phyloP scores from a whole-genome alignment of 2,113 vertebrate genomes.

The Galbula dea region DNA sequence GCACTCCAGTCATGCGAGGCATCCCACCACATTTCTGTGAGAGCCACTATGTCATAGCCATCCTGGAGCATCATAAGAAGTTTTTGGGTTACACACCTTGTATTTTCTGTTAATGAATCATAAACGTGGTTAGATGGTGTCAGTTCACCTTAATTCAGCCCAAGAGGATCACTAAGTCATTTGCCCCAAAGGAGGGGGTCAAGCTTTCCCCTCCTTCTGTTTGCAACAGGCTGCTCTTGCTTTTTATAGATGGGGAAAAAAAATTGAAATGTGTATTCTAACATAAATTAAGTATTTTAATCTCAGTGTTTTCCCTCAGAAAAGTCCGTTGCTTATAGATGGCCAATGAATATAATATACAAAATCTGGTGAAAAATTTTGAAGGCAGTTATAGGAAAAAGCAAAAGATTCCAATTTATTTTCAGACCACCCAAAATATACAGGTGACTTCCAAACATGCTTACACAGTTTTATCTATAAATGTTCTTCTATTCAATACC shows the following conservation, averaged over 20 bases:
- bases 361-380: background rate
- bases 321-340: background rate
- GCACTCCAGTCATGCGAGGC: too few species aligned
- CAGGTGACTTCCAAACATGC: background rate
- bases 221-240: background rate
- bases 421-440: background rate
- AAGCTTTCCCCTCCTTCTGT: too few species aligned
- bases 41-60: too few species aligned
- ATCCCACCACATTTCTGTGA: too few species aligned
- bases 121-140: too few species aligned
- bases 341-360: background rate
- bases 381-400: background rate
- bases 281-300: background rate
- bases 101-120: too few species aligned
- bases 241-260: too few species aligned
- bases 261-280: background rate
- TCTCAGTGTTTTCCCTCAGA: background rate
- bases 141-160: too few species aligned
- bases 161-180: too few species aligned
- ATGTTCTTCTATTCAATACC: background rate
- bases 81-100: too few species aligned
- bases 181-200: too few species aligned
- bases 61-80: too few species aligned
- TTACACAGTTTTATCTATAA: background rate
- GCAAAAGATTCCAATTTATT: accelerated